phyloP scores from a whole-genome alignment of 2,888 invertebrate species.

The Pachycephus smyrnensis region DNA sequence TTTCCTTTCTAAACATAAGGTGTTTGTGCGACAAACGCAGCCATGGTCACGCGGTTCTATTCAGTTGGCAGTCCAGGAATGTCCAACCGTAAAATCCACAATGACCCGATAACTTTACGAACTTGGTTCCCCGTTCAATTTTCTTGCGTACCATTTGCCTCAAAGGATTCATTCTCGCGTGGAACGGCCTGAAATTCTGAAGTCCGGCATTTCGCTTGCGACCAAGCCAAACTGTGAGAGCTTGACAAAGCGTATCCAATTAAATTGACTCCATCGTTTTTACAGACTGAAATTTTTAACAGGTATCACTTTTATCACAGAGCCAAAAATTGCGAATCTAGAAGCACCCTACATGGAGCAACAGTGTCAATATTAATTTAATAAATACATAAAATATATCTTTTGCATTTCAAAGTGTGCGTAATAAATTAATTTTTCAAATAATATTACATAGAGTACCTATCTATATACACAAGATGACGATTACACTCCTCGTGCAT shows the following conservation, averaged over 20 bases:
- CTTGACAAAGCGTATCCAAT: not conserved
- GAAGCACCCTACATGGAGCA: too few relatives aligned
- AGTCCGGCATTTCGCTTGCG: not conserved
- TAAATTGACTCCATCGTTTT: too few relatives aligned
- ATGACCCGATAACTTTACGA: constrained; percentile 39
- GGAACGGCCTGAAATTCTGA: not conserved
- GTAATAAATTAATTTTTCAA: not conserved
- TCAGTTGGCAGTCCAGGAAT: constrained; percentile 41
- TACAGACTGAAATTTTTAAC: too few relatives aligned
- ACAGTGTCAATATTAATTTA: too few relatives aligned
- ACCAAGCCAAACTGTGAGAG: not conserved
- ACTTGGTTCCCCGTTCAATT: constrained; percentile 15
- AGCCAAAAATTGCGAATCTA: too few relatives aligned
- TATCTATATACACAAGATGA: not conserved
- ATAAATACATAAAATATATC: too few relatives aligned
- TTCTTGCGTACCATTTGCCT: not conserved
- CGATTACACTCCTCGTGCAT: not conserved
- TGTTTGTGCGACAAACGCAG: constrained; percentile 27
- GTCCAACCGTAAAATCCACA: constrained; percentile 40
- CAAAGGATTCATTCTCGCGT: not conserved
- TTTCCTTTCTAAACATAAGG: constrained; percentile 32
- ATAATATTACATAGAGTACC: not conserved
- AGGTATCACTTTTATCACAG: too few relatives aligned
- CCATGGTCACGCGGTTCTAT: constrained; percentile 25
- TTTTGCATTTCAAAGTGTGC: too few relatives aligned